Evolutionary conservation across 2,113 vertebrate species (phyloP).

Genomic region (Poeciliopsis turrubarensis): DNA sequence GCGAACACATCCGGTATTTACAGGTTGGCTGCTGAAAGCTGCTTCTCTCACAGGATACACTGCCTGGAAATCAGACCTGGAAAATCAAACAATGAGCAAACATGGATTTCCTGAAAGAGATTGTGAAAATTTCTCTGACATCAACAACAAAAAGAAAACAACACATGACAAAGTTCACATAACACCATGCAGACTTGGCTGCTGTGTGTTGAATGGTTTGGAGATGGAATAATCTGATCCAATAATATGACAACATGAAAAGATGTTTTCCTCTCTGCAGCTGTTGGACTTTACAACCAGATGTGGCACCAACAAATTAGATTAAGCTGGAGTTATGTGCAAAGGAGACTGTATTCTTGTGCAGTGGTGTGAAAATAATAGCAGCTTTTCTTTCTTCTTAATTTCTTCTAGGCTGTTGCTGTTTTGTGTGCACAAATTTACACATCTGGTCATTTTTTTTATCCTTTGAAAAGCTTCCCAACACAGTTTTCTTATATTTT

Average conservation of each 20-base stretch:
- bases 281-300: too few relatives aligned
- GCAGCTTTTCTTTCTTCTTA: too few relatives aligned
- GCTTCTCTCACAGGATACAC: slow-evolving; percentile 10
- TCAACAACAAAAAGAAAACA: slow-evolving; percentile 12
- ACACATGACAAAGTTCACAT: not conserved
- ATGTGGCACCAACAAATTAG: too few relatives aligned
- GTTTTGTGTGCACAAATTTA: too few relatives aligned
- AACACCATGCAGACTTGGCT: not conserved
- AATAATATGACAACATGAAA: not conserved
- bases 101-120: slow-evolving; percentile 35
- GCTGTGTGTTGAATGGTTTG: not conserved
- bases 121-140: slow-evolving; percentile 9
- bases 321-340: not conserved
- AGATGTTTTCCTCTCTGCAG: too few relatives aligned
- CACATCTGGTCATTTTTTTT: too few relatives aligned
- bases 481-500: too few relatives aligned
- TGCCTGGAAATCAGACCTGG: slow-evolving; percentile 31
- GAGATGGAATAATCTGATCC: not conserved
- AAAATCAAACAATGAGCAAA: slow-evolving; percentile 43
- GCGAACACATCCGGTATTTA: slow-evolving; percentile 47
- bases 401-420: too few relatives aligned
- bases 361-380: too few relatives aligned
- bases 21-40: slow-evolving; percentile 23
- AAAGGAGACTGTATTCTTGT: not conserved
- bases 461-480: too few relatives aligned